A percentile compares a stretch with the other conserved stretches of the same genome.
Conservation (phyloP, 2,797 vertebrate species). For the Parotocinclus haroldoi region DNA sequence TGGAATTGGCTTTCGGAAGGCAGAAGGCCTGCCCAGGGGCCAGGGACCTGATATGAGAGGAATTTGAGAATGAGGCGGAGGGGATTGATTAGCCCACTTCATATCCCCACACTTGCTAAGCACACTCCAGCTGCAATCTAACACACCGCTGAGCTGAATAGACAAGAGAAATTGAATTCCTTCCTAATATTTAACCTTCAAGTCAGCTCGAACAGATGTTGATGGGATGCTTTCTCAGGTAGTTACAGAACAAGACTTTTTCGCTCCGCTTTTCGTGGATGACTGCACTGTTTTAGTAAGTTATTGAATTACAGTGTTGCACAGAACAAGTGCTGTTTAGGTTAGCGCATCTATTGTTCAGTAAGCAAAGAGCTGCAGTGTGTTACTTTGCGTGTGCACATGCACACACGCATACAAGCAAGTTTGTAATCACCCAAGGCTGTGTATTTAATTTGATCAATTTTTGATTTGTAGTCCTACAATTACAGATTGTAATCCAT, state of each 20-base stretch:
- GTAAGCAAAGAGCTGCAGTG: constrained; percentile 45
- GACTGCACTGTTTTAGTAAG: constrained; percentile 76
- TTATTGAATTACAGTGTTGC: constrained; percentile 80
- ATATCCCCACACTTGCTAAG: constrained; percentile 97
- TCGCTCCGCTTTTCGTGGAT: constrained; percentile 49
- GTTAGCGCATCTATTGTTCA: constrained; percentile 68
- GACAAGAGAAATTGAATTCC: constrained; percentile 99
- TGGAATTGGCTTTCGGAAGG: constrained; percentile 99
- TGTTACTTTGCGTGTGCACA: constrained; percentile 26
- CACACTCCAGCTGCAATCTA: constrained; percentile 98
- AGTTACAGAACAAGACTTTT: constrained; percentile 83
- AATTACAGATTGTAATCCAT: too few relatives aligned
- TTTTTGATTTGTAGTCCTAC: too few relatives aligned
- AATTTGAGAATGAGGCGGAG: constrained; percentile 96
- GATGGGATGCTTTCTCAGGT: constrained; percentile 92
- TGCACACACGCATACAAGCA: too few relatives aligned
- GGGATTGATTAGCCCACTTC: constrained; percentile 99
- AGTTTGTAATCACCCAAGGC: too few relatives aligned
- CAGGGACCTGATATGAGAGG: constrained; percentile 96
- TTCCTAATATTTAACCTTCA: constrained; percentile 99
- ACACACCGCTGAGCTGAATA: constrained; percentile 98
- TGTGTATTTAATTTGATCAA: too few relatives aligned
- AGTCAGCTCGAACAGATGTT: constrained; percentile 96
- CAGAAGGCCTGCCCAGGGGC: constrained; percentile 91
- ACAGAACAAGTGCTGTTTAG: constrained; percentile 71